Percentiles rank a stretch among this genome's conserved stretches.
Evolutionary conservation across 2,113 vertebrate species (phyloP).

Genomic region (Ailurus styani): DNA sequence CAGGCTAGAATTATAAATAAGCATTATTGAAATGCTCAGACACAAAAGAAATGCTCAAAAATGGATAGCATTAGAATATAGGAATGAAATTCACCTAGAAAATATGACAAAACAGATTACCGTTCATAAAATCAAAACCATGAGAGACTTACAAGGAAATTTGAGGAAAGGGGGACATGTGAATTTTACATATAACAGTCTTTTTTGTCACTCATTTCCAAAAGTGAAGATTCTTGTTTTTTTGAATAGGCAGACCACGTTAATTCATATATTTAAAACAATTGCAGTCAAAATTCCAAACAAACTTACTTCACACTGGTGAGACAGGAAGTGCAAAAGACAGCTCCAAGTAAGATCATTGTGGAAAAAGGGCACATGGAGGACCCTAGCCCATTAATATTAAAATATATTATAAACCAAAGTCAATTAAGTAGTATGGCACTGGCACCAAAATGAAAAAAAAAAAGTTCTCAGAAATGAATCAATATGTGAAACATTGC

Average conservation of each 20-base stretch:
- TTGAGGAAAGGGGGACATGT: not conserved
- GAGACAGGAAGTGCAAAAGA: not conserved
- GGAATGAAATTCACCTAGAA: not conserved
- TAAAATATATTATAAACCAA: not conserved
- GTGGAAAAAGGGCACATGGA: not conserved
- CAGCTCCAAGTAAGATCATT: not conserved
- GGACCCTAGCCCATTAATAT: not conserved
- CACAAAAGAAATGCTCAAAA: not conserved
- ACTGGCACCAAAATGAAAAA: not conserved
- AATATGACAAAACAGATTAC: not conserved
- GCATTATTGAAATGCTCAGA: not conserved
- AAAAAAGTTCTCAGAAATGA: not conserved
- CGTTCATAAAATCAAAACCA: not conserved
- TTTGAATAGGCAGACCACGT: not conserved
- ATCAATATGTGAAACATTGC: not conserved
- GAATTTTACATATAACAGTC: not conserved
- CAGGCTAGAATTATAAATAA: not conserved
- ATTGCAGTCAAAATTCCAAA: not conserved
- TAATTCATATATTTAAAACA: not conserved
- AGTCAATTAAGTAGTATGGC: not conserved
- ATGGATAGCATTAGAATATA: not conserved
- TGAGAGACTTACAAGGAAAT: not conserved
- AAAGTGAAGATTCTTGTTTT: not conserved
- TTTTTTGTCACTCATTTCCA: not conserved
- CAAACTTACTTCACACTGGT: not conserved